Evolutionary conservation across 2,113 vertebrate species (phyloP).

Genomic region (Brachypteracias leptosomus): DNA sequence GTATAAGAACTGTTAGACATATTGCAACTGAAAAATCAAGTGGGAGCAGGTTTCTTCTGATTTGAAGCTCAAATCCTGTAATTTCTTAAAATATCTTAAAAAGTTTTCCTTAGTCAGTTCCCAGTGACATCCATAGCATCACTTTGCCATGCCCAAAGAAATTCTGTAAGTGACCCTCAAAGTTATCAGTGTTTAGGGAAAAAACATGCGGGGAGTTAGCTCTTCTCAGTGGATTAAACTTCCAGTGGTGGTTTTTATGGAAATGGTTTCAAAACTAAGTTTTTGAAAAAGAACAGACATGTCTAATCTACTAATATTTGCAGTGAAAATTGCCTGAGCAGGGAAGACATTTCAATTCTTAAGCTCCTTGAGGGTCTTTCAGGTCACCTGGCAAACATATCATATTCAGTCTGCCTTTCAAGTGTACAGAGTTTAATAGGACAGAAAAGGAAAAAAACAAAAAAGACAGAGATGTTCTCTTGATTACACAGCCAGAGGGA

Average conservation of each 20-base stretch:
- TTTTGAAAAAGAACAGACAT: neutral
- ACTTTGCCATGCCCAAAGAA: neutral
- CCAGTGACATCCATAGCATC: neutral
- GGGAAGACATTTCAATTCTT: neutral
- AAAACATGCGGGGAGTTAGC: neutral
- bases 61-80: neutral
- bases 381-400: neutral
- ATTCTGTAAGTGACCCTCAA: neutral
- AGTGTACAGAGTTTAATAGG: neutral
- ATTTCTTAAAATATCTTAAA: neutral
- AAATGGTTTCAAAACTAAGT: neutral
- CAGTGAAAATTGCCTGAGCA: neutral
- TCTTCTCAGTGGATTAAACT: neutral
- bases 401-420: neutral
- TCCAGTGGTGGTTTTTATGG: neutral
- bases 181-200: neutral
- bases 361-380: neutral
- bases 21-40: neutral
- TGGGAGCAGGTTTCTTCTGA: neutral
- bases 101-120: neutral
- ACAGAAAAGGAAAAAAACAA: neutral
- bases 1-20: neutral
- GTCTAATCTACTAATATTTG: neutral
- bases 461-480: neutral
- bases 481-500: rapidly evolving